Evolutionary conservation across 2,113 vertebrate species (phyloP), one percentile per base, ranked within the genome.

Genomic region (Anser cygnoides): DNA sequence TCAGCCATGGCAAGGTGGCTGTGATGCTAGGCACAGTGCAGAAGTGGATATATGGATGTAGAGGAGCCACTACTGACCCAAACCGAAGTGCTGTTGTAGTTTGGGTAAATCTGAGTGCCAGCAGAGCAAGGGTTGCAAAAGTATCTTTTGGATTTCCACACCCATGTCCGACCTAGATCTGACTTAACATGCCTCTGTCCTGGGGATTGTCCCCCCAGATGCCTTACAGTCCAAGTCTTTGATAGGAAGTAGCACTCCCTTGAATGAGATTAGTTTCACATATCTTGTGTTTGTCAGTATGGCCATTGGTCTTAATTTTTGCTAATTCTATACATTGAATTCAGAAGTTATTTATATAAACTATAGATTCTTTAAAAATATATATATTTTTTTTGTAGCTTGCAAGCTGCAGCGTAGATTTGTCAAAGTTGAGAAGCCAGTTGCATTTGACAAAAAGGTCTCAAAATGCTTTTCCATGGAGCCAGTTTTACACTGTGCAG

Each of bases 391-490:
- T 49, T 79, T 95, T 75, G 26, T 26, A 98, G 98, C 94, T 57
- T 98, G 98, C 18, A 98, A 93, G 20, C 90, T 99, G 90, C 97
- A 96, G 84, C 95, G 52, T 29, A 95, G 94, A 86, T 87, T 95
- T 25, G 97, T 98, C 90, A 96, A 96, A 93, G 92, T 98, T 33
- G 98, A 98, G 83, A 98, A 95, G 65, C n/a, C 97, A 20, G 33
- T 96, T 35, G 68, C 95, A 9, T 95, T 77, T 79, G 95, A 97
- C 33, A 98, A 96, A 61, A 39, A 63, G 52, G 90, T 94, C n/a
- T 97, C 93, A n/a, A 97, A 84, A 87, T 98, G 98, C 92, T 98
- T 92, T 87, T 98, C 98, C 12, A 90, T 97, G 44, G 98, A 98
- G 89, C 97, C 97, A 29, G 98, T 98, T 49, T 97, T 98, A 37